phyloP scores from a whole-genome alignment of 1,140 invertebrate species.

The Achatina immaculata region DNA sequence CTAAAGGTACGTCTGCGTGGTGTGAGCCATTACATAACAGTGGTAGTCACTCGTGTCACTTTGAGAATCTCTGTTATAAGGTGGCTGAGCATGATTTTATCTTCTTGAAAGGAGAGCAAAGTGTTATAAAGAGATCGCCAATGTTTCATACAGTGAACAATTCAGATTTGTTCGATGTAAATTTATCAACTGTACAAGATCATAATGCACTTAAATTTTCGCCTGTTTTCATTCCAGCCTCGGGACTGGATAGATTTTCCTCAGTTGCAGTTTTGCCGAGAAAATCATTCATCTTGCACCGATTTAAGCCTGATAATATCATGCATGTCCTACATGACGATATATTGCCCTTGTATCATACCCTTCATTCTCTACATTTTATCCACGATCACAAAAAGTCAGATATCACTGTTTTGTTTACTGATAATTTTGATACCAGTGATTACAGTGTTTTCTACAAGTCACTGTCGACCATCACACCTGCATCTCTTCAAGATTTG shows the following conservation, averaged over 20 bases:
- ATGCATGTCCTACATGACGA: conserved; percentile 77
- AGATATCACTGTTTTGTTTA: conserved; percentile 57
- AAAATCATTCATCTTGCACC: conserved; percentile 57
- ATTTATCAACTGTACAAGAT: conserved; percentile 68
- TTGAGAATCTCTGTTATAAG: conserved; percentile 69
- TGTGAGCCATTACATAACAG: conserved; percentile 55
- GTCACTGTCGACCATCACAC: conserved; percentile 46
- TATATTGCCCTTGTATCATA: conserved; percentile 72
- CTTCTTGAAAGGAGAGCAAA: conserved; percentile 59
- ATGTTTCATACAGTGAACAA: conserved; percentile 43
- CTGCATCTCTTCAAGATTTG: conserved; percentile 26
- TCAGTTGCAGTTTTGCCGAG: conserved; percentile 45
- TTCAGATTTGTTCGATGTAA: conserved; percentile 49
- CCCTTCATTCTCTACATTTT: conserved; percentile 56
- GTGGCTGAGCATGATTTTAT: conserved; percentile 62
- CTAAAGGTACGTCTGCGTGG: conserved; percentile 56
- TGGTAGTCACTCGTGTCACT: conserved; percentile 60
- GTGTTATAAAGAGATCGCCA: conserved; percentile 42
- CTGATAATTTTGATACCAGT: conserved; percentile 51
- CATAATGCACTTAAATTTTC: conserved; percentile 67
- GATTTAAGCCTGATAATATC: conserved; percentile 75
- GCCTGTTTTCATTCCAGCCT: conserved; percentile 59
- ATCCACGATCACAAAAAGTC: conserved; percentile 24
- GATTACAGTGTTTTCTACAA: conserved; percentile 60
- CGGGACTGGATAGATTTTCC: conserved; percentile 38